Percentiles rank a stretch among this genome's conserved stretches.
These are phyloP conservation scores for Anastatus disparis DNA, from an alignment of 1,140 invertebrate species.

Conservation along the genomic window DNA sequence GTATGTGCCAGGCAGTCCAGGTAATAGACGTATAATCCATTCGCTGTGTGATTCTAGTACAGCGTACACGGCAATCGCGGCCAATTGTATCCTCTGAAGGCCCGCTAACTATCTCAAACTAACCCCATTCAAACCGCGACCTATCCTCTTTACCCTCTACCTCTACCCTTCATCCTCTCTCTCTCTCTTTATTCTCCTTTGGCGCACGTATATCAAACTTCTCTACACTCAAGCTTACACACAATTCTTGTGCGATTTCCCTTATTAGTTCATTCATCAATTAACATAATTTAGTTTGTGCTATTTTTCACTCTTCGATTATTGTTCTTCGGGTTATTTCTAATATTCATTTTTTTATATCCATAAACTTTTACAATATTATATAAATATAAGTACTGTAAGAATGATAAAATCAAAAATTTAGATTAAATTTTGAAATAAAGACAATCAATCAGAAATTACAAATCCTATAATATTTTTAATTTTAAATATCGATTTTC, in stretches of 20 bases:
- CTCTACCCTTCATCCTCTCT: background rate
- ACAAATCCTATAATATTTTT: too few species aligned
- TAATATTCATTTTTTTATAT: too few species aligned
- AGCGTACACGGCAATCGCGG: constrained; percentile 64
- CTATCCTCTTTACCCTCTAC: constrained; percentile 35
- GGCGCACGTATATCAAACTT: background rate
- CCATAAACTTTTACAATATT: too few species aligned
- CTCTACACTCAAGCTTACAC: background rate
- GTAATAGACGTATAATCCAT: constrained; percentile 63
- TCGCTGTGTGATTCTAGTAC: constrained; percentile 65
- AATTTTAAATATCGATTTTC: too few species aligned
- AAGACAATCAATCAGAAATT: too few species aligned
- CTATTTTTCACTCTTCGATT: too few species aligned
- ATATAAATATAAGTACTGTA: background rate
- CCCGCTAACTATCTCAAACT: constrained; percentile 67
- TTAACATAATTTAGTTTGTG: too few species aligned
- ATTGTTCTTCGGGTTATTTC: too few species aligned
- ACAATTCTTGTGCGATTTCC: constrained; percentile 26
- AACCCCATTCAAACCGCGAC: constrained; percentile 63
- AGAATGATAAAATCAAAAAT: too few species aligned
- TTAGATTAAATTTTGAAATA: too few species aligned
- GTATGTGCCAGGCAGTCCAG: constrained; percentile 11
- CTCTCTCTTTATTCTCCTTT: constrained; percentile 1
- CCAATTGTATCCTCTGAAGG: constrained; percentile 66
- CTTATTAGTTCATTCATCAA: too few species aligned